phyloP scores from a whole-genome alignment of 2,113 vertebrate genomes.

The Poeciliopsis occidentalis region DNA sequence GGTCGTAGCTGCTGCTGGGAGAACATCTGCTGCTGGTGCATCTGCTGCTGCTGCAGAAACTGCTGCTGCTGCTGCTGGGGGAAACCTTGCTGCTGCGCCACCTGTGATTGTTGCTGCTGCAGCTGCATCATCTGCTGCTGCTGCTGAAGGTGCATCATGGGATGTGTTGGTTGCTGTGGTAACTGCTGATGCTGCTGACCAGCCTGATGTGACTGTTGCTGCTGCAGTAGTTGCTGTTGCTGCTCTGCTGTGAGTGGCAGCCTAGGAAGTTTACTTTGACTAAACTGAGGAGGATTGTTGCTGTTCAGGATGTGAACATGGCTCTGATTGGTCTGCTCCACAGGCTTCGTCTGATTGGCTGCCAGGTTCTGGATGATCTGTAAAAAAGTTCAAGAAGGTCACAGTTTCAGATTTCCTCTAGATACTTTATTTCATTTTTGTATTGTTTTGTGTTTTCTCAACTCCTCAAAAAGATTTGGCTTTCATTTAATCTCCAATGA shows the following conservation, averaged over 20 bases:
- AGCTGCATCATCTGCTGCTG: conserved; percentile 47
- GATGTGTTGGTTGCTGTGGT: conserved; percentile 80
- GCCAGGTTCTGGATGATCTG: conserved; percentile 93
- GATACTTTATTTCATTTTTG: no score
- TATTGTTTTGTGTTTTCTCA: no score
- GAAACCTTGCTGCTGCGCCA: conserved; percentile 43
- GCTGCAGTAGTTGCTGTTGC: conserved; percentile 80
- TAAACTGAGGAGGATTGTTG: conserved; percentile 78
- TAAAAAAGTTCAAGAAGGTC: conserved; percentile 29
- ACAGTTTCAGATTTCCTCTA: no score
- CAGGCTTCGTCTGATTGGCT: conserved; percentile 85
- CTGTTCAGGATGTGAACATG: conserved; percentile 81
- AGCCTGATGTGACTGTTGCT: conserved; percentile 85
- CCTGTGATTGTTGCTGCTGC: conserved; percentile 67
- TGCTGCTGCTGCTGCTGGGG: conserved; percentile 69
- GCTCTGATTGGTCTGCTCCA: conserved; percentile 87
- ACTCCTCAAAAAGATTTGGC: no score
- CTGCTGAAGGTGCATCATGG: conserved; percentile 82
- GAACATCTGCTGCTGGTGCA: conserved; percentile 80
- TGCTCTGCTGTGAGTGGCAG: conserved; percentile 79
- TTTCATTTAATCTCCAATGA: no score
- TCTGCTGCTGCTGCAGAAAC: conserved; percentile 77
- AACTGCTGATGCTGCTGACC: conserved; percentile 73
- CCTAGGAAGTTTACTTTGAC: conserved; percentile 62
- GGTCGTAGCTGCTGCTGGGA: conserved; percentile 79